A percentile compares a stretch with the other conserved stretches of the same genome.
phyloP scores from a whole-genome alignment of 2,797 vertebrate species.

The Gephyroberyx darwinii region DNA sequence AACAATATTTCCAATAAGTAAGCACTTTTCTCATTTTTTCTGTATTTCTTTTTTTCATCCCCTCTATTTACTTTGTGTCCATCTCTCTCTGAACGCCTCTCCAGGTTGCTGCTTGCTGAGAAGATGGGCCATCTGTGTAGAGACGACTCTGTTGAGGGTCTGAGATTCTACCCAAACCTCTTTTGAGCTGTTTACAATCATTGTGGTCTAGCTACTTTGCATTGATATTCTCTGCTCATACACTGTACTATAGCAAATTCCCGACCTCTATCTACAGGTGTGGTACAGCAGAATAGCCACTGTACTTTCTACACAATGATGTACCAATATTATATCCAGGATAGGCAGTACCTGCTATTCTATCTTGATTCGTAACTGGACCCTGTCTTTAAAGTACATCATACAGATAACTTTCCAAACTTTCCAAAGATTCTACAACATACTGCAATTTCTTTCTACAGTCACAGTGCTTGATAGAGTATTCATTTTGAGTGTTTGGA shows the following conservation, averaged over 20 bases:
- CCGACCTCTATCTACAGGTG: not conserved
- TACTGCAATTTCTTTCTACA: not conserved
- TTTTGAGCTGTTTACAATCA: conserved; percentile 82
- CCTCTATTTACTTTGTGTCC: conserved; percentile 2
- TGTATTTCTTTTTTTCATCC: conserved; percentile 3
- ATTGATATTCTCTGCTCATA: not conserved
- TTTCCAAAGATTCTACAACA: conserved; percentile 1
- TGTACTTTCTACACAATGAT: conserved; percentile 6
- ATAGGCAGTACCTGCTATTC: not conserved
- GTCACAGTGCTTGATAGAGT: not conserved
- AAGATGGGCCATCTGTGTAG: conserved; percentile 97
- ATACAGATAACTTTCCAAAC: conserved; percentile 18
- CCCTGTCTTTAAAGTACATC: conserved; percentile 11
- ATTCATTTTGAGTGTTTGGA: conserved; percentile 11
- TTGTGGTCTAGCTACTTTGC: not conserved
- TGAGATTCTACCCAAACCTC: conserved; percentile 96
- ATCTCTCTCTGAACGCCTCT: conserved; percentile 21
- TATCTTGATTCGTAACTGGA: not conserved
- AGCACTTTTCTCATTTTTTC: not conserved
- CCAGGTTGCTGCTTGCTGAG: conserved; percentile 94
- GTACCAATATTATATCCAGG: not conserved
- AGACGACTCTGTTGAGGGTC: conserved; percentile 97
- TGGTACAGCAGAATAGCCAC: conserved; percentile 1
- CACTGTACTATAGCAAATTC: conserved; percentile 12
- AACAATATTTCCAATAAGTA: no score